Conservation (phyloP, 1,140 invertebrate species). For the Ditylenchus dipsaci region DNA sequence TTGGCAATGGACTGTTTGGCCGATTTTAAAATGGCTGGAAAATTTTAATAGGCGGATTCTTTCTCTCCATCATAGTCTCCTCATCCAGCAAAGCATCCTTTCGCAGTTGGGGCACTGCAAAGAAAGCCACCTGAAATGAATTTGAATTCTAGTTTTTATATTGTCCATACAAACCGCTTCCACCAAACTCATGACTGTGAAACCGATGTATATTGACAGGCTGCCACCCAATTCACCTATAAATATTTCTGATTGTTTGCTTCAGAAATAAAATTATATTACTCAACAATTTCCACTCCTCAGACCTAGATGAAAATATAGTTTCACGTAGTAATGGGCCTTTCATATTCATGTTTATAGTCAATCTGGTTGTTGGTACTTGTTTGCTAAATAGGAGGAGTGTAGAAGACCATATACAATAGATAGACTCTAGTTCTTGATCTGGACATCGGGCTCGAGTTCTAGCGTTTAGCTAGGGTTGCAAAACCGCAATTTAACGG, state of each 20-base stretch:
- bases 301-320: conserved; percentile 8
- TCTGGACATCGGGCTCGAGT: too few species aligned
- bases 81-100: conserved; percentile 24
- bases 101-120: conserved; percentile 16
- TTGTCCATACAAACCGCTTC: conserved; percentile 22
- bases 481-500: too few species aligned
- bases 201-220: conserved; percentile 32
- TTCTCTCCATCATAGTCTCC: conserved; percentile 19
- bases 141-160: too few species aligned
- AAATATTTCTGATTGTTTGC: conserved; percentile 3
- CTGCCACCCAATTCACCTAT: conserved; percentile 34
- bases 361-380: too few species aligned
- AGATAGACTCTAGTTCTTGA: too few species aligned
- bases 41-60: conserved; percentile 34
- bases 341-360: not conserved
- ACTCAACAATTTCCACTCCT: conserved; percentile 24
- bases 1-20: not conserved
- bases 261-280: not conserved
- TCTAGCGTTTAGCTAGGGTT: too few species aligned
- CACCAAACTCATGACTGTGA: conserved; percentile 36
- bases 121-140: conserved; percentile 5
- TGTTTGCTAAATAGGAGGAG: too few species aligned
- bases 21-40: not conserved
- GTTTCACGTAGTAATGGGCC: conserved; percentile 13
- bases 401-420: too few species aligned